A percentile compares a stretch with the other conserved stretches of the same genome.
These are phyloP conservation scores for Myanophis thanlyinensis DNA, from an alignment of 2,113 vertebrate genomes.

Conservation along the genomic window DNA sequence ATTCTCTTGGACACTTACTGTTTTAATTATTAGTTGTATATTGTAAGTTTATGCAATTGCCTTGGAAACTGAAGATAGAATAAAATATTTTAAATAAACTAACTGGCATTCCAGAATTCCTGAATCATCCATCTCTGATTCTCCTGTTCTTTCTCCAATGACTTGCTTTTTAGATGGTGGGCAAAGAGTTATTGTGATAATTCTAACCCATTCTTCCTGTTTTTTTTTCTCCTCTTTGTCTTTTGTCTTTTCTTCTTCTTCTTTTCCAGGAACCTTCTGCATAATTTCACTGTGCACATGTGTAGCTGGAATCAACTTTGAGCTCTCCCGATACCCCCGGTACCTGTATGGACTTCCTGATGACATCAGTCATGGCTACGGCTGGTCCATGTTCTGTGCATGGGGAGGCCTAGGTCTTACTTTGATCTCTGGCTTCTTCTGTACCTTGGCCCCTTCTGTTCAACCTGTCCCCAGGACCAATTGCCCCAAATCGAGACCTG, in stretches of 20 bases:
- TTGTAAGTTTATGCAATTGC: too few species aligned
- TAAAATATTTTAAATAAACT: constrained; percentile 1
- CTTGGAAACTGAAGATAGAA: background rate
- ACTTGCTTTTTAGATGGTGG: background rate
- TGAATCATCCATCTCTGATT: background rate
- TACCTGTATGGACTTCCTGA: constrained; percentile 92
- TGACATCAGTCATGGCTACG: constrained; percentile 96
- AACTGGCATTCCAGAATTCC: constrained; percentile 13
- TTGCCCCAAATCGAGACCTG: constrained; percentile 93
- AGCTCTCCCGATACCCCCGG: constrained; percentile 93
- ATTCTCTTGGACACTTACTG: background rate
- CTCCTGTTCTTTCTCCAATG: background rate
- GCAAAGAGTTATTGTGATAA: background rate
- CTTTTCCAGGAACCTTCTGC: constrained; percentile 91
- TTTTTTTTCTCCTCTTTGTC: constrained; percentile 29
- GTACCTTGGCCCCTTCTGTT: constrained; percentile 95
- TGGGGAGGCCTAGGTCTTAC: constrained; percentile 97
- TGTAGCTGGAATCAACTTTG: constrained; percentile 96
- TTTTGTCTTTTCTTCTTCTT: background rate
- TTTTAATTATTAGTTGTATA: background rate
- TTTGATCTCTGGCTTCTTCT: constrained; percentile 96
- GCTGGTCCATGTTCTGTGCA: constrained; percentile 99
- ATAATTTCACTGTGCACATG: constrained; percentile 98
- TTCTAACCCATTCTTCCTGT: constrained; percentile 41
- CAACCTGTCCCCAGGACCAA: constrained; percentile 95